phyloP scores from a whole-genome alignment of 2,888 invertebrate species.

The Selenia dentaria region DNA sequence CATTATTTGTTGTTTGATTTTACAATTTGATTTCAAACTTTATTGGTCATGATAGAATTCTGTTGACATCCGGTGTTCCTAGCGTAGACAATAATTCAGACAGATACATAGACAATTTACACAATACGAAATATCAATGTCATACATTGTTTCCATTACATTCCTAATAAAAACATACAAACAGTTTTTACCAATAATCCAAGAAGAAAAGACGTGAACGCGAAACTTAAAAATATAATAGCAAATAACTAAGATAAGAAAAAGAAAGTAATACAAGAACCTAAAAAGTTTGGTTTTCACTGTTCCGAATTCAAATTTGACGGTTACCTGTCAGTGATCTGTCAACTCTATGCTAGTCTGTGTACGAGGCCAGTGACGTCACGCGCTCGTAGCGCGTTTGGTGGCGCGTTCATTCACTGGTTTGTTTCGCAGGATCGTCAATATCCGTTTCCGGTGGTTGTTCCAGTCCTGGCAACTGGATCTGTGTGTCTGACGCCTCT shows the following conservation, averaged over 20 bases:
- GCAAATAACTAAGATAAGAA: background rate
- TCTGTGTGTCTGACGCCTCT: conserved; percentile 92
- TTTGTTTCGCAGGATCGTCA: conserved; percentile 65
- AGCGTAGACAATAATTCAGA: conserved; percentile 16
- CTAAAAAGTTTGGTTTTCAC: background rate
- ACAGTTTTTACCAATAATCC: background rate
- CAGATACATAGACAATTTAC: conserved; percentile 4
- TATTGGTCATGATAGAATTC: too few species aligned
- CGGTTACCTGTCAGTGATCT: conserved; percentile 19
- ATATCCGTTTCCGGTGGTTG: conserved; percentile 69
- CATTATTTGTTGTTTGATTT: background rate
- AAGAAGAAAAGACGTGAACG: background rate
- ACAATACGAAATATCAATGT: conserved; percentile 3
- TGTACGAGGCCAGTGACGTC: conserved; percentile 6
- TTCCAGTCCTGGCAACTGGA: conserved; percentile 89
- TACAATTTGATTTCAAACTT: conserved; percentile 4
- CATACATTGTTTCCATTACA: conserved; percentile 1
- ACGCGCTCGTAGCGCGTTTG: conserved; percentile 9
- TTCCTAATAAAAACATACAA: background rate
- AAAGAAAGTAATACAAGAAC: background rate
- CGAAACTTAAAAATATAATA: background rate
- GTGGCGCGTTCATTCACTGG: conserved; percentile 40
- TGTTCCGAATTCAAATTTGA: conserved; percentile 2
- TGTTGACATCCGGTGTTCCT: conserved; percentile 9
- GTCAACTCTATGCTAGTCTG: conserved; percentile 20